Evolutionary conservation across 1,140 invertebrate genomes (phyloP), one percentile per base, ranked within the genome.

Genomic region (Apolygus lucorum): DNA sequence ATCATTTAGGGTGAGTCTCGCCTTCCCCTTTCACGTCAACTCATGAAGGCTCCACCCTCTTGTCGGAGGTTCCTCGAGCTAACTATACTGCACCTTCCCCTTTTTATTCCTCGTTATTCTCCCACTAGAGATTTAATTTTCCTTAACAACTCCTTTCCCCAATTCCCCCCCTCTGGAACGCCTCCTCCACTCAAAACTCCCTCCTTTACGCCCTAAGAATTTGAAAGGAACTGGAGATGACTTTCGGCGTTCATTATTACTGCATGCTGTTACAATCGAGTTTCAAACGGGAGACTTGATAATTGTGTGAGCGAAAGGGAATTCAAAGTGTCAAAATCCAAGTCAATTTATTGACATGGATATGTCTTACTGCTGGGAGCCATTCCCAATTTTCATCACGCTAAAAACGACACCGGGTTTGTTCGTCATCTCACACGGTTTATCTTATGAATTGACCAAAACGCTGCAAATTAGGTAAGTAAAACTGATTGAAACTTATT

Each of bases 71-170:
- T 11, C 8, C 34, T 49, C 8, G 34, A 49, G 34, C 34, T 49
- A 49, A 49, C 34, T 49, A 49, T 17, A 17, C 34, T 17, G 17
- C n/a, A n/a, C 34, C 34, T 8, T 49, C 34, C 17, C 17, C 17
- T 49, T 11, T 17, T 17, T 17, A 8, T 49, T 49, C 34, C 34
- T 49, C 17, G 34, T 49, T 49, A 49, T 49, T 49, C 17, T 49
- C 34, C 34, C 34, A 49, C 34, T 49, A 49, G 34, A 49, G 34
- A 49, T 49, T 49, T 49, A 49, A 49, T 49, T 49, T 49, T 49
- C 34, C 34, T 17, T 49, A 49, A 49, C 34, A 49, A 49, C 34
- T 17, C 17, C 34, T 49, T 17, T 17, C 34, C 17, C 17, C 34
- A 11, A 11, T 17, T 49, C 17, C 17, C 34, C 34, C 17, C 17